Base-by-base conservation (phyloP, 2,797 vertebrate genomes). In the Microtus obscurus region DNA sequence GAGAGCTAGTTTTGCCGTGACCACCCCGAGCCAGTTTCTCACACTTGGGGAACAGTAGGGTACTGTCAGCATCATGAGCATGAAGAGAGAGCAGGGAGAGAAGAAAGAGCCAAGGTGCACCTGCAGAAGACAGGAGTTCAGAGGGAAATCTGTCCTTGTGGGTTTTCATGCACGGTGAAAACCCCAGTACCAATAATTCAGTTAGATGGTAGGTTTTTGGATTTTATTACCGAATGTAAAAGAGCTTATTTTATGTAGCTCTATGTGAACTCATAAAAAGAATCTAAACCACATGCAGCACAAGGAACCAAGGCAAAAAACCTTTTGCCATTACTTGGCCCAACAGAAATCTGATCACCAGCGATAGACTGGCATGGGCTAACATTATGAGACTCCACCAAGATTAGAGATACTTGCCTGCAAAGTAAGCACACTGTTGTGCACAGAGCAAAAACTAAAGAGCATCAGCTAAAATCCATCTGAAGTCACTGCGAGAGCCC, bases 1-100 rank as follows among this genome's bases (percentile, higher is more conserved):
- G 80, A 97, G 69, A 95, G 80, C 96, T 96, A 91, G 80, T 90
- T 98, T 90, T 97, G 90, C 85, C 93, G 95, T 76, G 89, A 92
- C 23, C 77, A 48, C 82, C 80, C 65, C 5, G 2, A 93, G 95
- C 86, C 90, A 94, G 81, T 89, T 97, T 96, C 94, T 97, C 94
- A 94, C 96, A 91, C 51, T 67, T 73, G 91, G 94, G 56, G 92
- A 97, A 97, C 96, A 97, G 94, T 73, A 45, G 90, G 88, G 92
- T 14, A 88, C 93, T 97, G 96, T 97, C 92, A 91, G 89, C 23
- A 0, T 37, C 93, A 81, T 13, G 82, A 91, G 67, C 76, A 45
- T 4, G 89, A 69, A 86, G 48, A 88, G 95, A 82, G 74, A 87
- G 95, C 93, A 93, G 67, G 87, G 63, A 91, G 83, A 96, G 89